Conservation (phyloP, 64 coral and sea anemone genomes). For the Porites lutea region DNA sequence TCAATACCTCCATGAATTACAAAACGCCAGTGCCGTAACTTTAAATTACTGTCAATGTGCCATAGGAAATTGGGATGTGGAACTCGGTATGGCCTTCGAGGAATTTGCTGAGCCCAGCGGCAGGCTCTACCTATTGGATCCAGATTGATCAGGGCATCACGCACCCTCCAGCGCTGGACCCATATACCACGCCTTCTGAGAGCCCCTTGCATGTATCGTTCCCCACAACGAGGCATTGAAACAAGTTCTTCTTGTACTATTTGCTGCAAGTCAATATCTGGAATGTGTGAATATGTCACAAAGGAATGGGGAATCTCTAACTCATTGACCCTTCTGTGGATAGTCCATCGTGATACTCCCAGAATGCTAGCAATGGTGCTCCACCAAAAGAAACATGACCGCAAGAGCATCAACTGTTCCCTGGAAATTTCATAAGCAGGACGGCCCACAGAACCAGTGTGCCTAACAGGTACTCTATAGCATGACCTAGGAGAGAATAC, state of each 20-base stretch:
- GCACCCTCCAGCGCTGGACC: not conserved
- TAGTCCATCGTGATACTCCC: conserved; percentile 33
- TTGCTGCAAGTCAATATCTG: conserved; percentile 3
- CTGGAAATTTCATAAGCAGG: conserved; percentile 13
- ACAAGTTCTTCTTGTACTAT: conserved; percentile 10
- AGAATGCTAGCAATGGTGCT: conserved; percentile 30
- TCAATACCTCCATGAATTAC: no score
- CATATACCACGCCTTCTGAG: not conserved
- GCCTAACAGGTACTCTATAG: not conserved
- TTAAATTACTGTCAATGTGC: conserved; percentile 34
- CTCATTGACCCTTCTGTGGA: conserved; percentile 28
- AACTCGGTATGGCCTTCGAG: not conserved
- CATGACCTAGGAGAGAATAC: not conserved
- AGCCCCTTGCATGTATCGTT: conserved; percentile 19
- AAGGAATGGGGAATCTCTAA: conserved; percentile 33
- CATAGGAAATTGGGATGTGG: conserved; percentile 29
- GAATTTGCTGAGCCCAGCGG: conserved; percentile 31
- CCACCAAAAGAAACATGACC: conserved; percentile 26
- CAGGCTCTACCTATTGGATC: conserved; percentile 17
- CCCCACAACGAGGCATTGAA: conserved; percentile 41
- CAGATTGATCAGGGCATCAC: conserved; percentile 13
- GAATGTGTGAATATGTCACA: conserved; percentile 24
- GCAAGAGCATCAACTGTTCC: not conserved
- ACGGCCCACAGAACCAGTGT: conserved; percentile 7
- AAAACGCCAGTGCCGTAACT: conserved; percentile 48